Percentiles rank a stretch among this genome's conserved stretches.
phyloP scores from a whole-genome alignment of 1,140 invertebrate species.

The Drosophila rhopaloa region DNA sequence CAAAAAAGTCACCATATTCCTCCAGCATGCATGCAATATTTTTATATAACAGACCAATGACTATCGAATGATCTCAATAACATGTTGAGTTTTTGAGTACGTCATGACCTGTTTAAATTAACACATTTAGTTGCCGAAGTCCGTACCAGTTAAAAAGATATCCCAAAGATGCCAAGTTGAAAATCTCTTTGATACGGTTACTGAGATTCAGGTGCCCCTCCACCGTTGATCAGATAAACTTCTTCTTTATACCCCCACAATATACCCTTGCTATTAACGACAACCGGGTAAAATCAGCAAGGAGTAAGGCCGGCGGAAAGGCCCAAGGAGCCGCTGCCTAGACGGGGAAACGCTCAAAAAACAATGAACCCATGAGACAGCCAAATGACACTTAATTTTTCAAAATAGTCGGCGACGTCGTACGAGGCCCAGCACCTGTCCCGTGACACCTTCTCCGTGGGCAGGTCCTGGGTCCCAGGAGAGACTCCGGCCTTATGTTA shows the following conservation, averaged over 20 bases:
- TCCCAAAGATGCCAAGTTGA: no score
- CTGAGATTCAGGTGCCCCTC: no score
- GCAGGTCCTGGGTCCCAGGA: slow-evolving; percentile 7
- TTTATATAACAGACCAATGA: no score
- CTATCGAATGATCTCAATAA: no score
- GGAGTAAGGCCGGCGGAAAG: not conserved
- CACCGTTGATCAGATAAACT: not conserved
- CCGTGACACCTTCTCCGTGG: not conserved
- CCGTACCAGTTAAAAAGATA: no score
- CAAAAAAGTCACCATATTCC: no score
- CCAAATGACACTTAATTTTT: slow-evolving; percentile 79
- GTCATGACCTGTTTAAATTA: no score
- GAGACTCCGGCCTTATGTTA: slow-evolving; percentile 27
- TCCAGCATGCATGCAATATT: no score
- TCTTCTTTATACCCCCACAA: not conserved
- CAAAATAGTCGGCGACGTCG: slow-evolving; percentile 57
- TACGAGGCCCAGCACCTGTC: slow-evolving; percentile 40
- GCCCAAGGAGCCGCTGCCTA: slow-evolving; percentile 9
- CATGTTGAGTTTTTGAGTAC: no score
- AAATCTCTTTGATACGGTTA: no score
- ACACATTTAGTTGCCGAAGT: no score
- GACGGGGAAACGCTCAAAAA: slow-evolving; percentile 36
- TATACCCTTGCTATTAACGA: not conserved
- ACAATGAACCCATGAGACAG: slow-evolving; percentile 72
- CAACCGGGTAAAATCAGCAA: not conserved